These are phyloP conservation scores for Drepanosiphum platanoidis DNA, from an alignment of 2,888 invertebrate genomes.

Conservation along the genomic window DNA sequence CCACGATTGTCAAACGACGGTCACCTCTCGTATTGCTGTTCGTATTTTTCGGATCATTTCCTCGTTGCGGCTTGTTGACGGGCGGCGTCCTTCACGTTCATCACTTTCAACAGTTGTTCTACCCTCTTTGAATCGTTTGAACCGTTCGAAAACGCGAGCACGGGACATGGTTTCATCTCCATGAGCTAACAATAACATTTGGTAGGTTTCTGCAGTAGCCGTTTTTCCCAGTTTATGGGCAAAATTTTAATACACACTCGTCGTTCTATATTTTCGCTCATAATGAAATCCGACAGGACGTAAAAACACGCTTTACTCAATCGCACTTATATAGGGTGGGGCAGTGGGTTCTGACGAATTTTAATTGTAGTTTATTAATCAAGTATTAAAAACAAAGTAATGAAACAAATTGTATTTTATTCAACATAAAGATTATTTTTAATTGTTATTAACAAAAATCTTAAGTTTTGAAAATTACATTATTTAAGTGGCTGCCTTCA, in stretches of 20 bases:
- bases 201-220: not conserved
- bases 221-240: not conserved
- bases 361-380: too few relatives aligned
- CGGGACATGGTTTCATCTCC: slow-evolving; percentile 15
- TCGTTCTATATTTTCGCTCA: too few relatives aligned
- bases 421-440: too few relatives aligned
- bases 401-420: too few relatives aligned
- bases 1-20: slow-evolving; percentile 7
- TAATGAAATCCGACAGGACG: too few relatives aligned
- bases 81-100: not conserved
- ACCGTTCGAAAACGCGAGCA: slow-evolving; percentile 10
- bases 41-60: slow-evolving; percentile 13
- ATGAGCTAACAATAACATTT: not conserved
- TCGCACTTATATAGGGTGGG: too few relatives aligned
- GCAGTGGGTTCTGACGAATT: too few relatives aligned
- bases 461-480: too few relatives aligned
- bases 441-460: too few relatives aligned
- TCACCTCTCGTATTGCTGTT: not conserved
- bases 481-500: too few relatives aligned
- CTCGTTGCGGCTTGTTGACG: slow-evolving; percentile 20
- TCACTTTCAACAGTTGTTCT: not conserved
- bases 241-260: not conserved
- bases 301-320: too few relatives aligned
- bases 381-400: too few relatives aligned
- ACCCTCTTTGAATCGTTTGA: slow-evolving; percentile 15